Evolutionary conservation across 2,797 vertebrate genomes (phyloP), one percentile per base, ranked within the genome.

Genomic region (Fistularia tabacaria): DNA sequence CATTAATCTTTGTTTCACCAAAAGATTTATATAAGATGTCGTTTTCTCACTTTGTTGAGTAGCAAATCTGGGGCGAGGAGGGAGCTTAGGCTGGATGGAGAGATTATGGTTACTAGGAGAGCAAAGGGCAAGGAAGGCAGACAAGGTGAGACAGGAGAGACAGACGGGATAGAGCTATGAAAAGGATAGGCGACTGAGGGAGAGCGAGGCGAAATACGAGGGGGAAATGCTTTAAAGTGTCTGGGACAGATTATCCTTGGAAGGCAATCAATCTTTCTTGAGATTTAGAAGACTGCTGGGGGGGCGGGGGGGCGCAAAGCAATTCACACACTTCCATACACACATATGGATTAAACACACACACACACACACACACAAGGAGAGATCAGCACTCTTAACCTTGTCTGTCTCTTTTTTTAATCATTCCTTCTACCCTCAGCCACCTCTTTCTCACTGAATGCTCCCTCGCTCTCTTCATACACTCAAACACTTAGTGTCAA

Each of bases 211-310:
- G 54, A 38, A 38, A 43, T 10, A 13, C 40, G 25, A 10, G 51
- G 58, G 59, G 43, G 36, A 8, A 47, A 25, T 51, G 51, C 61
- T 77, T 70, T 53, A 62, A 83, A 83, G 79, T 83, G 79, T 82
- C 85, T 88, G 87, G 87, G 80, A 88, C 69, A 87, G 68, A 87
- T 88, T 87, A 88, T 80, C 78, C 69, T 77, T 79, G 81, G 80
- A 85, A 73, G 78, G 82, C 76, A 82, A 88, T 88, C 87, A 87
- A 85, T 87, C 87, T 85, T 85, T 69, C 36, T 55, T 47, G 12
- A 67, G 71, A 77, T 81, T 74, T 66, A 57, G 73, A 64, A 44
- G 10, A 74, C 68, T 57, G 55, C 67, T 63, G 14, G 62, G 54
- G 54, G 67, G 70, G 63, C 46, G 42, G 13, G 59, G 46, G 36